These are phyloP conservation scores for Hiodon tergisus DNA, from an alignment of 2,113 vertebrate species.

Conservation along the genomic window DNA sequence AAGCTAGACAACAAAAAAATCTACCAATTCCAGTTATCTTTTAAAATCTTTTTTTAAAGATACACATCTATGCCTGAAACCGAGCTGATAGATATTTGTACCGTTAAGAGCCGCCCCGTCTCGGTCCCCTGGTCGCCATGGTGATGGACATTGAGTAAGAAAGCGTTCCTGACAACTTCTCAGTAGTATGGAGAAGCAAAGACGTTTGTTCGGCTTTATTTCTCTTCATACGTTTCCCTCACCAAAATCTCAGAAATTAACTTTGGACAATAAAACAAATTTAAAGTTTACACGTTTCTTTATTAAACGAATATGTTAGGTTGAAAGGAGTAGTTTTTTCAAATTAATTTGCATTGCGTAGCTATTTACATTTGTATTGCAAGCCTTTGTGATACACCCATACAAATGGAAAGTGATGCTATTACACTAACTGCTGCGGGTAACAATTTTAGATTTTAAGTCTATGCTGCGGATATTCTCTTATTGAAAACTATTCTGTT, in stretches of 20 bases:
- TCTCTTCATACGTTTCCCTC: constrained; percentile 13
- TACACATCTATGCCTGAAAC: background rate
- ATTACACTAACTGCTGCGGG: background rate
- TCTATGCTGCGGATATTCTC: background rate
- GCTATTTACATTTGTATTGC: constrained; percentile 21
- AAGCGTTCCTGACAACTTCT: constrained; percentile 53
- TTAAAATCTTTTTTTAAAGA: too few relatives aligned
- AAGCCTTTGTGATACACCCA: background rate
- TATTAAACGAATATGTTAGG: too few relatives aligned
- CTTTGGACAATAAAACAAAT: background rate
- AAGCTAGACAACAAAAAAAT: too few relatives aligned
- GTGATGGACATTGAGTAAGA: constrained; percentile 57
- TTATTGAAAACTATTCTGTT: background rate
- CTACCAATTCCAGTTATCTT: too few relatives aligned
- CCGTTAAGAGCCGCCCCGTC: constrained; percentile 43
- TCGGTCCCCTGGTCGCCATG: constrained; percentile 58
- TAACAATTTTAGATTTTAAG: background rate
- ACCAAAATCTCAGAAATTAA: constrained; percentile 11
- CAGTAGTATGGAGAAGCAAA: constrained; percentile 34
- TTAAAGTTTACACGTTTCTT: background rate
- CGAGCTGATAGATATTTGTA: background rate
- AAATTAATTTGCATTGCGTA: constrained; percentile 16
- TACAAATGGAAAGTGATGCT: background rate
- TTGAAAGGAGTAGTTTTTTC: background rate
- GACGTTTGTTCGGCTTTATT: constrained; percentile 28